phyloP scores from a whole-genome alignment of 2,797 vertebrate species.

The Enteromius treurensis region DNA sequence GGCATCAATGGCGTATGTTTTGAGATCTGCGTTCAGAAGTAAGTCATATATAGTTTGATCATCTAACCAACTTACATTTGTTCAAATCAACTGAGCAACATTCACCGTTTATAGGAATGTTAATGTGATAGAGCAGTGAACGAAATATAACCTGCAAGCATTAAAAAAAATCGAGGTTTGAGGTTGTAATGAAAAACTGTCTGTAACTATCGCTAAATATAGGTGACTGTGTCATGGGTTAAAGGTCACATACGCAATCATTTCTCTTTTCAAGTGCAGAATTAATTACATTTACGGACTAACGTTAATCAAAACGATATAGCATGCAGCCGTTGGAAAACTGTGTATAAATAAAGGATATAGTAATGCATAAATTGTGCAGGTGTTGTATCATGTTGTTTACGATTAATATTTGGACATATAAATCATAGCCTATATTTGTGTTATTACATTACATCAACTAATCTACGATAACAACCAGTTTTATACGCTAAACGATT shows the following conservation, averaged over 20 bases:
- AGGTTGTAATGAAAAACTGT: not conserved
- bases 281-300: not conserved
- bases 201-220: not conserved
- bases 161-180: not conserved
- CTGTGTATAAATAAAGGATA: not conserved
- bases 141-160: not conserved
- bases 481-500: not conserved
- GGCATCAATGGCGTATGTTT: not conserved
- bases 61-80: not conserved
- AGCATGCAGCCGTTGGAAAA: not conserved
- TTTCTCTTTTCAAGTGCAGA: not conserved
- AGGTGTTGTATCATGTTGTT: no score
- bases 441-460: not conserved
- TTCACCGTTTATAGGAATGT: not conserved
- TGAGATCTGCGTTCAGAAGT: constrained; percentile 34
- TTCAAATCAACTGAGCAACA: not conserved
- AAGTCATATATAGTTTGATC: constrained; percentile 14
- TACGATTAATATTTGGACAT: not conserved
- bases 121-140: not conserved
- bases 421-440: not conserved
- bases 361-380: not conserved
- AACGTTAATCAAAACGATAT: not conserved
- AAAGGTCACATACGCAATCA: not conserved
- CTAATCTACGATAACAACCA: no score
- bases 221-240: not conserved